phyloP scores from a whole-genome alignment of 2,888 invertebrate species.

The Julus scandinavius region DNA sequence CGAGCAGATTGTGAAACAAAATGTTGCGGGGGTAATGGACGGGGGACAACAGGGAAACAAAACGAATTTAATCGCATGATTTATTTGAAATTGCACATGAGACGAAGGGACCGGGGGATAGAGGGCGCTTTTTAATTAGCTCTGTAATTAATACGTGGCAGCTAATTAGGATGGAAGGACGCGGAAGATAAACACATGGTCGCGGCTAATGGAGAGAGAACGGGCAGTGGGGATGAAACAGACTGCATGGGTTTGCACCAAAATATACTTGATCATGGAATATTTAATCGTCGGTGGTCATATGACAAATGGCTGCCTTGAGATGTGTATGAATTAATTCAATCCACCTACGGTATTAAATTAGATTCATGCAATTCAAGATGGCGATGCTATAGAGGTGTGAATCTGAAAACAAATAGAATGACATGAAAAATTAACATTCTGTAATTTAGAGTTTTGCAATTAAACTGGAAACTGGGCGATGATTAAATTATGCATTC shows the following conservation, averaged over 20 bases:
- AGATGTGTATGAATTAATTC: too few species aligned
- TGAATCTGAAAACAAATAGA: too few species aligned
- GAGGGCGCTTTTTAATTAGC: conserved; percentile 27
- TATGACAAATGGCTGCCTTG: too few species aligned
- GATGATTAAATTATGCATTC: too few species aligned
- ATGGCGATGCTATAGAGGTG: too few species aligned
- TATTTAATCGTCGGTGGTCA: too few species aligned
- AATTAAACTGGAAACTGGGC: too few species aligned
- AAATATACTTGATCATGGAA: not conserved
- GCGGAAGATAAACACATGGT: conserved; percentile 15
- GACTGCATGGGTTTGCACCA: not conserved
- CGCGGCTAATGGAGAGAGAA: not conserved
- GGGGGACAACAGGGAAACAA: conserved; percentile 22
- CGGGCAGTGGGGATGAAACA: not conserved
- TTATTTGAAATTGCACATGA: conserved; percentile 6
- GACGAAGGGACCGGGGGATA: not conserved
- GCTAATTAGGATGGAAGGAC: not conserved
- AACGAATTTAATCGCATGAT: conserved; percentile 38
- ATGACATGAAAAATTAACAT: too few species aligned
- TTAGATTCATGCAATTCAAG: too few species aligned
- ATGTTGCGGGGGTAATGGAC: conserved; percentile 37
- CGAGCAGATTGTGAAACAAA: conserved; percentile 27
- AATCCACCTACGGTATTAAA: too few species aligned
- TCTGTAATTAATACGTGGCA: not conserved
- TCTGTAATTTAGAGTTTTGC: too few species aligned